phyloP scores from a whole-genome alignment of 1,140 invertebrate genomes.

The Helicoverpa zea region DNA sequence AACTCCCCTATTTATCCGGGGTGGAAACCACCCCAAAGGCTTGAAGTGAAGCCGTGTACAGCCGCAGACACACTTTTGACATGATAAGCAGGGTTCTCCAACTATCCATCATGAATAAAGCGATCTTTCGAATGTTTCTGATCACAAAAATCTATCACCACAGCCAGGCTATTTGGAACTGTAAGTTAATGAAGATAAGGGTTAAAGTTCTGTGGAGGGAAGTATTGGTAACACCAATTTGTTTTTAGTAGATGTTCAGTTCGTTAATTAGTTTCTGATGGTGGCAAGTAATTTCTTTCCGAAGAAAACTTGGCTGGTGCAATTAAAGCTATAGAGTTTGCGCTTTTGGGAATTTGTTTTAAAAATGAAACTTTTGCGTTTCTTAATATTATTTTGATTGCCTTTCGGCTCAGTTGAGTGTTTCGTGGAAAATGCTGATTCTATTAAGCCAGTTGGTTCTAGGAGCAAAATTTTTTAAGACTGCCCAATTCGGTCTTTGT shows the following conservation, averaged over 20 bases:
- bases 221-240: not conserved
- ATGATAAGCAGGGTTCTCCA: slow-evolving; percentile 10
- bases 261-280: slow-evolving; percentile 19
- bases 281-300: not conserved
- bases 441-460: too few relatives aligned
- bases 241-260: slow-evolving; percentile 6
- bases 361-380: too few relatives aligned
- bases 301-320: not conserved
- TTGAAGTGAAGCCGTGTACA: not conserved
- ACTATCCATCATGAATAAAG: slow-evolving; percentile 25
- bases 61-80: slow-evolving; percentile 5
- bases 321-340: not conserved
- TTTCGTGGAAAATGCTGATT: too few relatives aligned
- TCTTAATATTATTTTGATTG: too few relatives aligned
- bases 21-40: not conserved
- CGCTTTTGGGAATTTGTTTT: too few relatives aligned
- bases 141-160: not conserved
- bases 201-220: not conserved
- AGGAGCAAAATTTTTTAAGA: too few relatives aligned
- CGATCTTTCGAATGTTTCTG: not conserved
- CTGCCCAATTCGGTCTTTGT: too few relatives aligned
- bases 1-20: not conserved
- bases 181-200: not conserved
- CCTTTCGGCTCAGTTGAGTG: too few relatives aligned
- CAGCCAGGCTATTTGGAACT: not conserved